phyloP scores from a whole-genome alignment of 1,140 invertebrate species.

The Heliconius eleuchia region DNA sequence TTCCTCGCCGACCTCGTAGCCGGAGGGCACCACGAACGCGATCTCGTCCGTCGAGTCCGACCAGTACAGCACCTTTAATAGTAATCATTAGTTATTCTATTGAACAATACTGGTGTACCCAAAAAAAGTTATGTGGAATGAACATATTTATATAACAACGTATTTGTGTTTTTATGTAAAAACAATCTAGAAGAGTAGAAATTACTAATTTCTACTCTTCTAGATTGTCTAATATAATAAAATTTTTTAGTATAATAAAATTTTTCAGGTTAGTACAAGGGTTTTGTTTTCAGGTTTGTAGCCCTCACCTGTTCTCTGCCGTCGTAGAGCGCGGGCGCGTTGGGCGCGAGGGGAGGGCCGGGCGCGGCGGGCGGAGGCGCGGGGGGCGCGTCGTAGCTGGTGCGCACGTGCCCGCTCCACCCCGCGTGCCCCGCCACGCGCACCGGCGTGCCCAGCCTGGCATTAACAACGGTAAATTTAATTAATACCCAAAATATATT shows the following conservation, averaged over 20 bases:
- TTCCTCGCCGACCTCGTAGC: conserved; percentile 70
- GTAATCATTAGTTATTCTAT: not conserved
- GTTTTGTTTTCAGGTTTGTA: too few species aligned
- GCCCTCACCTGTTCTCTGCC: conserved; percentile 77
- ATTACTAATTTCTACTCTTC: too few species aligned
- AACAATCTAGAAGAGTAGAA: too few species aligned
- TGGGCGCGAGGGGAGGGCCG: conserved; percentile 82
- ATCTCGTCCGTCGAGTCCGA: conserved; percentile 97
- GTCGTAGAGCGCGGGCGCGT: conserved; percentile 81
- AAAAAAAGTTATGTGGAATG: too few species aligned
- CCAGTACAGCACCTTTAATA: conserved; percentile 91
- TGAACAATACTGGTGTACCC: too few species aligned
- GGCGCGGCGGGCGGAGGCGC: conserved; percentile 51
- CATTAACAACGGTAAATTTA: too few species aligned
- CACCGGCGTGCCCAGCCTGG: conserved; percentile 92
- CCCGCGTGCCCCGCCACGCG: conserved; percentile 91
- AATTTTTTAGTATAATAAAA: too few species aligned
- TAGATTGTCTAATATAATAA: too few species aligned
- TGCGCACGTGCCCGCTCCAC: conserved; percentile 93
- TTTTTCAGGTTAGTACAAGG: too few species aligned
- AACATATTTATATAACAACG: too few species aligned
- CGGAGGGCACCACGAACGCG: conserved; percentile 95
- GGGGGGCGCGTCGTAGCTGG: conserved; percentile 83
- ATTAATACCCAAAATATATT: too few species aligned
- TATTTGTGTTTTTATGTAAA: too few species aligned